These are phyloP conservation scores for Cinclus cinclus DNA, from an alignment of 2,113 vertebrate species.

Conservation along the genomic window DNA sequence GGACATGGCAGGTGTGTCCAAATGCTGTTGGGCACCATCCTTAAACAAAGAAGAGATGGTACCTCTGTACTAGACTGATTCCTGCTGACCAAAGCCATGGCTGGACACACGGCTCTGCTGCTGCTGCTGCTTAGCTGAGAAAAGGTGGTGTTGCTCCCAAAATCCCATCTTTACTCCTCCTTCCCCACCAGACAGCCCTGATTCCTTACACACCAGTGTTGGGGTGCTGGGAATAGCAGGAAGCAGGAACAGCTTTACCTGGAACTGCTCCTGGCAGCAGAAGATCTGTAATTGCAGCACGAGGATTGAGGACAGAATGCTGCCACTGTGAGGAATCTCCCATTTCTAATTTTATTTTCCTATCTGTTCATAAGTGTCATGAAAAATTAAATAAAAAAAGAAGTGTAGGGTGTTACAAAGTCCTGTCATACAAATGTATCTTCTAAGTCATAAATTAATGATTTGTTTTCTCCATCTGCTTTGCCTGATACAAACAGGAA, in stretches of 20 bases:
- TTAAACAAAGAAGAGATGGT: neutral
- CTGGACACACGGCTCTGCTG: rapidly evolving
- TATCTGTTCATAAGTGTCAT: neutral
- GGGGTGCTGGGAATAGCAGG: neutral
- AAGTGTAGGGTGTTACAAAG: neutral
- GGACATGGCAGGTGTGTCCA: neutral
- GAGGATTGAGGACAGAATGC: neutral
- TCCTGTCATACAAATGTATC: neutral
- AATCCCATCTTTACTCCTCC: neutral
- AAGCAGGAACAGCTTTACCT: neutral
- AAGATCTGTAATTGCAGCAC: neutral
- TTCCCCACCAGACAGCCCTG: neutral
- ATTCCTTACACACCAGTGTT: neutral
- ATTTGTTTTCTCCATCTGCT: slow-evolving; percentile 27
- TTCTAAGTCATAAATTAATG: slow-evolving; percentile 32
- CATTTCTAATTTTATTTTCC: slow-evolving; percentile 30
- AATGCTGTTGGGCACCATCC: neutral
- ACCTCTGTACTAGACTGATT: neutral
- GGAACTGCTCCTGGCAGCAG: neutral
- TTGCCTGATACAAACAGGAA: neutral
- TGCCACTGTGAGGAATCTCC: neutral
- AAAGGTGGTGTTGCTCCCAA: neutral
- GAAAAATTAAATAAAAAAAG: neutral
- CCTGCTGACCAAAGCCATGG: rapidly evolving
- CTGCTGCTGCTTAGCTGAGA: neutral